Base-by-base conservation (phyloP, 1,140 invertebrate genomes). In the Agrypnia vestita region DNA sequence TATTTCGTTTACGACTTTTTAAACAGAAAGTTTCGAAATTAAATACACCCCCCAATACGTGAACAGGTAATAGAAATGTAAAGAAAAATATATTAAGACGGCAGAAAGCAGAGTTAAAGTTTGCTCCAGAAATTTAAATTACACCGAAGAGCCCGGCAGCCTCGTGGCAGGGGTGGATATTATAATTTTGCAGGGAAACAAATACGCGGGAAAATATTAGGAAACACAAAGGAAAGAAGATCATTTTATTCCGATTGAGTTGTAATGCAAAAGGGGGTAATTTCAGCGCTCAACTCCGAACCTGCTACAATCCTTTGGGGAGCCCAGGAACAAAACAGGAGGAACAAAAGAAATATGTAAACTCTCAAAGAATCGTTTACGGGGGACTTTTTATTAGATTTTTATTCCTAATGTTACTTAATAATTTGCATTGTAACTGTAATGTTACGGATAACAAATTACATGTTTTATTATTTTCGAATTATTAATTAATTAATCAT, bases 161-260 rank as follows among this genome's bases (percentile, higher is more conserved):
- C 61, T 71, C 19, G 53, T 59, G 43, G 59, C 11, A 77, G 78
- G 81, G 76, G 61, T 79, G 75, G 72, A 83, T 83, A 83, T 83
- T 83, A 79, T 80, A 80, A 83, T 78, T 76, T 80, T 55, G 46
- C 61, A 75, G 69, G 46, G 79, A 56, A 80, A 82, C 71, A 82
- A 78, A 78, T 64, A 53, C 21, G 71, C 61, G 74, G 56, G 56
- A 69, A 80, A 82, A 82, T 67, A 74, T 82, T 80, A 80, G 73
- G 69, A 78, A 80, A 78, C 74, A 82, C 75, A 83, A 83, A 80
- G 79, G 80, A 80, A 83, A 80, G 61, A 44, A 71, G 76, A 82
- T 82, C 79, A 78, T 78, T 82, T 82, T 80, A 82, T 82, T 82
- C 81, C 81, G 76, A 82, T 82, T 80, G 81, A 82, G 81, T 82